These are phyloP conservation scores for Neofelis nebulosa DNA, from an alignment of 2,113 vertebrate genomes.

Conservation along the genomic window DNA sequence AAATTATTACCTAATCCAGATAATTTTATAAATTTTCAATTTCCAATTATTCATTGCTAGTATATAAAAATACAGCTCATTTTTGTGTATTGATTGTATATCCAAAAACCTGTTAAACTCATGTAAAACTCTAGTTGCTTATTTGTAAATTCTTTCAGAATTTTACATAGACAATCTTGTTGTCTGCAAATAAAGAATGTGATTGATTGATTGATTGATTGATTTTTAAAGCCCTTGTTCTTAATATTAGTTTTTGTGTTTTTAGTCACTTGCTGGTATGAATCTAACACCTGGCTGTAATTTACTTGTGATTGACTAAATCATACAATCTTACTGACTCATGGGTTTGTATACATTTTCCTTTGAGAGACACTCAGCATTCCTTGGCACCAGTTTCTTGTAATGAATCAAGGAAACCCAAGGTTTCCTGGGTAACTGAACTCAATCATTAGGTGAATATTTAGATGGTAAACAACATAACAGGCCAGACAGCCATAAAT, in stretches of 20 bases:
- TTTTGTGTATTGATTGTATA: background rate
- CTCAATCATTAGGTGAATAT: background rate
- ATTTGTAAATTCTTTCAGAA: background rate
- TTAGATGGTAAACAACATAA: background rate
- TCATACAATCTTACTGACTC: background rate
- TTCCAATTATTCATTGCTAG: background rate
- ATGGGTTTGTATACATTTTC: conserved; percentile 5
- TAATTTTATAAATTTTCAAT: background rate
- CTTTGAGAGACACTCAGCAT: background rate
- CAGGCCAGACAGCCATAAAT: background rate
- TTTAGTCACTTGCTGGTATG: background rate
- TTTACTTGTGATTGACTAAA: background rate
- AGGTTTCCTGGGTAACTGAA: background rate
- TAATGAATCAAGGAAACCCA: background rate
- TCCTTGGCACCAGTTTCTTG: conserved; percentile 23
- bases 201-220: background rate
- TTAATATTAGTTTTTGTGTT: background rate
- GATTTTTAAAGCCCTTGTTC: conserved; percentile 7
- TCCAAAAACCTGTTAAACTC: background rate
- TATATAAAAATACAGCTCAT: background rate
- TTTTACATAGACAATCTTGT: background rate
- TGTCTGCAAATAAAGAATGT: background rate
- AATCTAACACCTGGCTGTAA: background rate
- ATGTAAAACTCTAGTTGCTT: background rate
- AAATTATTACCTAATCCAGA: background rate